Conservation (phyloP, 2,888 invertebrate species). For the Theretra japonica region DNA sequence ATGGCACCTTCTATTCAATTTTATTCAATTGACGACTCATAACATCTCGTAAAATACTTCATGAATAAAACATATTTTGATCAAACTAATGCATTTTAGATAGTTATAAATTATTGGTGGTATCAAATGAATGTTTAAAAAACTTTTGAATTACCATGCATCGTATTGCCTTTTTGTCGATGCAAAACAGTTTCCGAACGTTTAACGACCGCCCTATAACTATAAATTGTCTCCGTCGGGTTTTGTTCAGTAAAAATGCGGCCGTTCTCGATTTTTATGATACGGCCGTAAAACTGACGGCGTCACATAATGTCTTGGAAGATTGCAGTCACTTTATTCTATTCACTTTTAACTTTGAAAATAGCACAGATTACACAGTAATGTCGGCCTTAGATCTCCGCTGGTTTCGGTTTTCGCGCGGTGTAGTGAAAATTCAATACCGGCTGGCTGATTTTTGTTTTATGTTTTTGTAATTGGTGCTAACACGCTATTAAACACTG, state of each 20-base stretch:
- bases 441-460: background rate
- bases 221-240: constrained; percentile 49
- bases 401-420: background rate
- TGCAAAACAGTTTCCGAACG: constrained; percentile 51
- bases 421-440: constrained; percentile 3
- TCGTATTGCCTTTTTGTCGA: constrained; percentile 13
- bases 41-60: background rate
- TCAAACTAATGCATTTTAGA: background rate
- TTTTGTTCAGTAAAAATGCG: constrained; percentile 57
- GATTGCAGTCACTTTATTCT: constrained; percentile 51
- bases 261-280: constrained; percentile 72
- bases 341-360: constrained; percentile 54
- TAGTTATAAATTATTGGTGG: constrained; percentile 11
- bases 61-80: background rate
- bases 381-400: constrained; percentile 56
- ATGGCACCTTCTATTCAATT: no score
- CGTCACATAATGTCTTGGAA: constrained; percentile 59
- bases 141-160: constrained; percentile 35
- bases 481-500: background rate
- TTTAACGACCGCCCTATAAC: constrained; percentile 60
- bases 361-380: constrained; percentile 66
- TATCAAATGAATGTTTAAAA: background rate
- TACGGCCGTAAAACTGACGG: constrained; percentile 67
- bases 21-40: no score
- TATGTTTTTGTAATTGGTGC: constrained; percentile 3